Conservation (phyloP, 2,888 invertebrate genomes). For the Chesias legatella region DNA sequence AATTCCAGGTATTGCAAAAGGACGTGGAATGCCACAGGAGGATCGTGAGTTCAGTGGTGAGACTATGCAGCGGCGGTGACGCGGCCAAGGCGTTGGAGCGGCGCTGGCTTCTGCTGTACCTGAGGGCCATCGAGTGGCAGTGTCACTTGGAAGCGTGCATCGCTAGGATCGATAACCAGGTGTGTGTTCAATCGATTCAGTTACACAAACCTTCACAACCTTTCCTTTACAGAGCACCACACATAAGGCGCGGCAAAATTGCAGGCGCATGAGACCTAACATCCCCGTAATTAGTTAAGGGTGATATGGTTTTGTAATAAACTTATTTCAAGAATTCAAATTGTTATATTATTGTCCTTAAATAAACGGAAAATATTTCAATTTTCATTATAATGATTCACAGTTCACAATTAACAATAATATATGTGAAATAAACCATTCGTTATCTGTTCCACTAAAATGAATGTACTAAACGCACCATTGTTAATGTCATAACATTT, state of each 20-base stretch:
- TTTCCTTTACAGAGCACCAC: background rate
- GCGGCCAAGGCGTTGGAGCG: conserved; percentile 88
- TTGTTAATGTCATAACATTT: conserved; percentile 5
- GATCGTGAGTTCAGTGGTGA: conserved; percentile 89
- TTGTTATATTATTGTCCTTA: too few relatives aligned
- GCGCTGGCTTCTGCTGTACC: conserved; percentile 94
- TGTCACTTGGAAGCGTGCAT: conserved; percentile 92
- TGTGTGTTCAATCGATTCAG: conserved; percentile 29
- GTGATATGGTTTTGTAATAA: too few relatives aligned
- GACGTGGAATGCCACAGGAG: conserved; percentile 96
- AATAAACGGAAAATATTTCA: too few relatives aligned
- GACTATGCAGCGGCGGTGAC: conserved; percentile 85
- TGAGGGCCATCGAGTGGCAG: conserved; percentile 95
- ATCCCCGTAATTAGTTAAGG: too few relatives aligned
- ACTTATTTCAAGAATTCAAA: too few relatives aligned
- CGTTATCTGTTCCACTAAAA: too few relatives aligned
- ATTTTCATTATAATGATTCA: too few relatives aligned
- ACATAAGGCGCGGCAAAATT: too few relatives aligned
- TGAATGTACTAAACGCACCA: conserved; percentile 2
- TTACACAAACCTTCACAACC: too few relatives aligned
- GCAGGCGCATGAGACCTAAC: too few relatives aligned
- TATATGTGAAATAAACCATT: too few relatives aligned
- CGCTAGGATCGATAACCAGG: conserved; percentile 82
- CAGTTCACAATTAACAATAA: too few relatives aligned
- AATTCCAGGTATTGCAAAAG: conserved; percentile 90